Base-by-base conservation (phyloP, 2,113 vertebrate genomes). In the Uria aalge region DNA sequence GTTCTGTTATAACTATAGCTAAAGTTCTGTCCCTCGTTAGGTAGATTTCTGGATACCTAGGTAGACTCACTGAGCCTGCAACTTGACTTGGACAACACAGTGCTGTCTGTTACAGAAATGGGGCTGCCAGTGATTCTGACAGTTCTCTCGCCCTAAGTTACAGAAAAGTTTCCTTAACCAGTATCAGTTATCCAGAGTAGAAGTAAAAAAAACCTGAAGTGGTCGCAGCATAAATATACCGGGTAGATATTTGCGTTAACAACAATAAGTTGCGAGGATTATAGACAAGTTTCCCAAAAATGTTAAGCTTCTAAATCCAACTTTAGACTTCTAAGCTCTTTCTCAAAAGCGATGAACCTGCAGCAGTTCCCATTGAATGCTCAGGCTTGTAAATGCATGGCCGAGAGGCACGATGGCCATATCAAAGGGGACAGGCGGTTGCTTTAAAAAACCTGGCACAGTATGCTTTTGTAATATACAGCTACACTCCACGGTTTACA, bases 271-370 rank as follows among this genome's bases (percentile, higher is more conserved):
- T 83, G 52, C 45, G 22, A 55, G 53, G 60, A 89, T 91, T 92
- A 92, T 52, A 66, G 52, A 60, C 40, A 93, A 93, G 30, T 92
- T 95, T 91, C 69, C 56, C 19, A 32, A 94, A 93, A 95, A 92
- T 36, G 43, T 78, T 94, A 96, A 94, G 85, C 85, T 96, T 59
- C 72, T 94, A 94, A 96, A 96, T 86, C 85, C 91, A 88, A 77
- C 72, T 77, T 88, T 8, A 95, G 88, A 69, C 59, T 91, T 92
- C 69, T 92, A 94, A 96, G 88, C 90, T 75, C n/a, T 68, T 95
- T 92, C 89, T 94, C 83, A 72, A 92, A 94, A 95, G 80, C 86
- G 88, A 92, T 96, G 95, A 96, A 96, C 79, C 64, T 94, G 92
- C 94, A 96, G 91, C 94, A 60, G 64, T 86, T 94, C 95, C 96